Evolutionary conservation across 2,113 vertebrate genomes (phyloP).

Genomic region (Atherinomorus stipes): DNA sequence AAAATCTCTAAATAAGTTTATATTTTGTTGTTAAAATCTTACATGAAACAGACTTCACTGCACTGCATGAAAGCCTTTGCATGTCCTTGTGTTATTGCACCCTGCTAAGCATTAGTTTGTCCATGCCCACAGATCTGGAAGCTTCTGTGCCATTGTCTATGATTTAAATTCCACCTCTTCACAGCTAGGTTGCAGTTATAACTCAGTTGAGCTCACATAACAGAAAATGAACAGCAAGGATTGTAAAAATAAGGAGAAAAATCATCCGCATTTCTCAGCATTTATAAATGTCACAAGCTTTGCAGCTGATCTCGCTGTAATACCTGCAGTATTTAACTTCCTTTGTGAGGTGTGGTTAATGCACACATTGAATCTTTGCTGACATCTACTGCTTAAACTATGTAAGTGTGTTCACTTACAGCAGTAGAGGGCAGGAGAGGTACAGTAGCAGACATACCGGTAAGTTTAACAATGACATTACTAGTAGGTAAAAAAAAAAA

Average conservation of each 20-base stretch:
- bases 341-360: background rate
- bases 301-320: background rate
- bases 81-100: background rate
- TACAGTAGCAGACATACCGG: too few species aligned
- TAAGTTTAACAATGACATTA: background rate
- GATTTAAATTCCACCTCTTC: too few species aligned
- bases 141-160: background rate
- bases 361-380: constrained; percentile 45
- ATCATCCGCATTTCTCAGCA: background rate
- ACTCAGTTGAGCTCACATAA: background rate
- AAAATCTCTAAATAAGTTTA: too few species aligned
- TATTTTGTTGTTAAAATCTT: too few species aligned
- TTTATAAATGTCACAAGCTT: background rate
- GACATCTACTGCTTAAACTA: constrained; percentile 58
- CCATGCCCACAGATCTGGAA: background rate
- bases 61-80: constrained; percentile 18
- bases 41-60: constrained; percentile 5
- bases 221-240: background rate
- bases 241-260: background rate
- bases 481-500: background rate
- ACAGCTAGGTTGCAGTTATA: background rate
- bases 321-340: background rate
- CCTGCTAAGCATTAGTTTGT: background rate
- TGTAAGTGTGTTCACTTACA: constrained; percentile 23
- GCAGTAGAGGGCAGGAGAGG: too few species aligned